Percentiles rank a stretch among this genome's conserved stretches.
phyloP scores from a whole-genome alignment of 1,140 invertebrate species.

The Lucilia cuprina region DNA sequence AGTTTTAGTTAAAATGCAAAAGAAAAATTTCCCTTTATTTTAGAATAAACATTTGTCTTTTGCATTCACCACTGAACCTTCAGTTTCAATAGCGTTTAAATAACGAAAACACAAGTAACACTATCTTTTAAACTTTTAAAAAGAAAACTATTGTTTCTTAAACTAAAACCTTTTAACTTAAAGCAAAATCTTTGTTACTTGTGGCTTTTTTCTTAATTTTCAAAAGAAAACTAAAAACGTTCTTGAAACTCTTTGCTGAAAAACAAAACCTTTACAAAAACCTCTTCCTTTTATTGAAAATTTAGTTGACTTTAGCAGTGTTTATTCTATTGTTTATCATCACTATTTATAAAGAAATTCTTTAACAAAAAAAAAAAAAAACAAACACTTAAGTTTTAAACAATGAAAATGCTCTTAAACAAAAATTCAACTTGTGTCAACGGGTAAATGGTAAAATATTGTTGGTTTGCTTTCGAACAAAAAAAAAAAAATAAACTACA shows the following conservation, averaged over 20 bases:
- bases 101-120: slow-evolving; percentile 16
- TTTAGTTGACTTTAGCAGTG: slow-evolving; percentile 12
- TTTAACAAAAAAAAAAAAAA: too few species aligned
- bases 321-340: slow-evolving; percentile 16
- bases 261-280: slow-evolving; percentile 35
- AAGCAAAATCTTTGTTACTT: background rate
- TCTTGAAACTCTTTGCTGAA: slow-evolving; percentile 42
- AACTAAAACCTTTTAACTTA: too few species aligned
- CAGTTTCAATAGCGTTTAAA: slow-evolving; percentile 39
- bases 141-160: background rate
- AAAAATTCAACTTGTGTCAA: slow-evolving; percentile 65
- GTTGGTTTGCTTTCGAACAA: slow-evolving; percentile 27
- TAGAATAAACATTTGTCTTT: slow-evolving; percentile 59
- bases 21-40: slow-evolving; percentile 45
- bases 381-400: slow-evolving; percentile 26
- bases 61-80: slow-evolving; percentile 58
- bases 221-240: slow-evolving; percentile 32
- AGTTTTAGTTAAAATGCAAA: slow-evolving; percentile 47
- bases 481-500: slow-evolving; percentile 19
- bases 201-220: background rate
- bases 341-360: slow-evolving; percentile 3
- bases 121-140: background rate
- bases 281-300: slow-evolving; percentile 11
- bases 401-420: slow-evolving; percentile 35
- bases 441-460: slow-evolving; percentile 56